Evolutionary conservation across 2,797 vertebrate genomes (phyloP), one percentile per base, ranked within the genome.

Genomic region (Bufotes viridis): DNA sequence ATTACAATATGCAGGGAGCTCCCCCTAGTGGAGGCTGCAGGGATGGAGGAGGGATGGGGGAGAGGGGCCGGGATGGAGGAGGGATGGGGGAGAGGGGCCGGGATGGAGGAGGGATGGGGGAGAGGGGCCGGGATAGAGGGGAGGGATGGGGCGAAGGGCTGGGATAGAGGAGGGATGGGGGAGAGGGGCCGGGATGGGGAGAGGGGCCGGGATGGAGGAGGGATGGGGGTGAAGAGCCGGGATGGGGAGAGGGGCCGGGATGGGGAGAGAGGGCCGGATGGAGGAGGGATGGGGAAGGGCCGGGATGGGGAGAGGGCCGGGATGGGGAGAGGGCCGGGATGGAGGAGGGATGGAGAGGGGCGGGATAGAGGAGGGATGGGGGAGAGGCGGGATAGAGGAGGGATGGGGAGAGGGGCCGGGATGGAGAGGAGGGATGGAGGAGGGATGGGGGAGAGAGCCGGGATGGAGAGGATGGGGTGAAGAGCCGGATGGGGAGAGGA

Each of bases 221-320:
- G 15, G 58, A 29, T 0, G 26, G 3, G 79, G 15, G 42, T 1
- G 11, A 57, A n/a, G 78, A n/a, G n/a, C n/a, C 0, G 7, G 78
- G 24, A n/a, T 8, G 1, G 22, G 1, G 0, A 2, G 13, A n/a
- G 20, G 2, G 3, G 12, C 4, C 29, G 34, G 0, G 72, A 5
- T 1, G 34, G 17, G 11, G 9, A 1, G 29, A 0, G 14, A 17
- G 63, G 14, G 57, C 5, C 0, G 8, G 61, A 29, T 55, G 53
- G 13, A 29, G 8, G 26, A 24, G 22, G 20, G 53, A 29, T 29
- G 6, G 15, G n/a, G 53, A 18, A 3, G 12, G 14, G 57, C 53
- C 8, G 3, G 53, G 8, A 60, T 2, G 51, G 55, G 14, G 11
- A 3, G 78, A 0, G 1, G 18, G 8, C 34, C 4, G 57, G 12